Evolutionary conservation across 2,113 vertebrate genomes (phyloP), one percentile per base, ranked within the genome.

Genomic region (Indicator indicator): DNA sequence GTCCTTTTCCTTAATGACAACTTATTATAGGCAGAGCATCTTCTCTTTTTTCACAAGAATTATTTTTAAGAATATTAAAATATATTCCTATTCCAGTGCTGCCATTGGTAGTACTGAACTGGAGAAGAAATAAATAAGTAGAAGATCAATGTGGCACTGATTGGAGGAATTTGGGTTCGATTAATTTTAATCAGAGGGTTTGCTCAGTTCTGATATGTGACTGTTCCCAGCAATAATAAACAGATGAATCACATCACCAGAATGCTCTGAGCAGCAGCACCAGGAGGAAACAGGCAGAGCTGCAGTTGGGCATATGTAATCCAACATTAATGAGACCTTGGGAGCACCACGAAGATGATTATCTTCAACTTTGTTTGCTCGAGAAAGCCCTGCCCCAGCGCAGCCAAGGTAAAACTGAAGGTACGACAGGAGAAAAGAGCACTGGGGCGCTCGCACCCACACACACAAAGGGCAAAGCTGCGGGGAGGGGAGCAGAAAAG

Each of bases 131-230:
- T 79, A 68, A 83, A 23, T 36, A 81, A 71, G 42, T 5, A 9
- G 54, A 70, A 55, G 44, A 89, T 86, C 69, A 5, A 28, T 32
- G 65, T 3, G 9, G 30, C 8, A 6, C 68, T 46, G 86, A 93
- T 89, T 48, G 80, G 88, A 36, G 64, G 92, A 83, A 83, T 80
- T 30, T 88, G 93, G 71, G 52, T 92, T 87, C 90, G 94, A 96
- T 86, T 84, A 44, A 92, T 93, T 96, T 86, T 88, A 80, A 81
- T 91, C 70, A 15, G 40, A 59, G 0, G 0, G 48, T 78, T 88
- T 56, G 44, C 64, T 60, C 69, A 12, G 1, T 73, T 46, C 67
- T 58, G 80, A 90, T 70, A 77, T 5, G 62, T 10, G 3, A 33
- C 21, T 5, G 4, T 72, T 91, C 87, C 75, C 9, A 14, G 67